These are phyloP conservation scores for Leucophenga montana DNA, from an alignment of 2,888 invertebrate species.

Conservation along the genomic window DNA sequence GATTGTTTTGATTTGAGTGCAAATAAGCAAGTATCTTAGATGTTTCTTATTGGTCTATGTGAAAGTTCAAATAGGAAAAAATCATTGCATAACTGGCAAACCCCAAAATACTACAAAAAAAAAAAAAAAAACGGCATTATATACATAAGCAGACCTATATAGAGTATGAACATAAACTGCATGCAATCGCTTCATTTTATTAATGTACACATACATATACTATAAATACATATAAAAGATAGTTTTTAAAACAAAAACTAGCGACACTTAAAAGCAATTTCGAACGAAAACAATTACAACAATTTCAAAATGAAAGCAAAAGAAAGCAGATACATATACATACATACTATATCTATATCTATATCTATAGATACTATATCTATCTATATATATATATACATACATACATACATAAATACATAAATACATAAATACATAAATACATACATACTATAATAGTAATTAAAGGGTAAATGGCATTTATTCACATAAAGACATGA, in stretches of 20 bases:
- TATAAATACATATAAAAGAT: constrained; percentile 28
- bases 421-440: no score
- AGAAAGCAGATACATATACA: constrained; percentile 20
- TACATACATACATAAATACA: neutral
- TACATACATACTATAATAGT: neutral
- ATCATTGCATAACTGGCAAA: no score
- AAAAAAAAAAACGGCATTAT: constrained; percentile 24
- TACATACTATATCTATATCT: constrained; percentile 23
- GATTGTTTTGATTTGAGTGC: no score
- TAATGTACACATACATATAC: constrained; percentile 16
- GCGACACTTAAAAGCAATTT: constrained; percentile 28
- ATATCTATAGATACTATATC: constrained; percentile 12
- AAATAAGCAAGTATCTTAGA: neutral
- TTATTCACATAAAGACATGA: constrained; percentile 54
- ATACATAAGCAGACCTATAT: neutral
- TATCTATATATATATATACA: neutral
- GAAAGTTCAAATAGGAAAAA: neutral
- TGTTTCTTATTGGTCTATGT: neutral
- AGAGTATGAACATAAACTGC: constrained; percentile 15
- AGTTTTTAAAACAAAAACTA: neutral
- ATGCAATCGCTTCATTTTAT: constrained; percentile 35
- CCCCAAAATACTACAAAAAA: neutral
- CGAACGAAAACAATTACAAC: constrained; percentile 27
- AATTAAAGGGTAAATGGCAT: constrained; percentile 68
- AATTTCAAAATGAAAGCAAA: constrained; percentile 25